These are phyloP conservation scores for Nemurella pictetii DNA, from an alignment of 2,888 invertebrate genomes.

Conservation along the genomic window DNA sequence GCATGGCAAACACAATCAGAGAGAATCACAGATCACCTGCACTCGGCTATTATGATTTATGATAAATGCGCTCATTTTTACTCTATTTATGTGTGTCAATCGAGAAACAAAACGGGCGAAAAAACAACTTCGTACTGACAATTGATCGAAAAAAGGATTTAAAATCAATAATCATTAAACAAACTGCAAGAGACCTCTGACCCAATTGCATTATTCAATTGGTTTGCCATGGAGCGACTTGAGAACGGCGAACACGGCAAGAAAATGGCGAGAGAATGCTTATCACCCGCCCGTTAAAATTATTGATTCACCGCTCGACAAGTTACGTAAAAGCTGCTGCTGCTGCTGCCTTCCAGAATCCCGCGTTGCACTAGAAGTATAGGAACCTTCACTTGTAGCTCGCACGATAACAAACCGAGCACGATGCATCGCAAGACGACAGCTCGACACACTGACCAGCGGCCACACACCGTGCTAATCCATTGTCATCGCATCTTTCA, in stretches of 20 bases:
- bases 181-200: background rate
- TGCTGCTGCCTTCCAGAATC: background rate
- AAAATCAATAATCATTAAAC: slow-evolving; percentile 9
- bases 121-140: background rate
- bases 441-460: too few relatives aligned
- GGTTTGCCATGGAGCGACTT: background rate
- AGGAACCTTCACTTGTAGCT: too few relatives aligned
- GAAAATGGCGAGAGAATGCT: background rate
- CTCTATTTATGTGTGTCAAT: slow-evolving; percentile 5
- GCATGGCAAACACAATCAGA: background rate
- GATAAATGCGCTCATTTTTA: slow-evolving; percentile 5
- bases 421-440: too few relatives aligned
- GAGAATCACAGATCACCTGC: background rate
- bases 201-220: slow-evolving; percentile 11
- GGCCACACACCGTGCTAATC: too few relatives aligned
- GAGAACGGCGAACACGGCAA: background rate
- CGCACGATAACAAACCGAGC: too few relatives aligned
- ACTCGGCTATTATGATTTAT: background rate
- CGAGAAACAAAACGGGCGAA: background rate
- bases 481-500: too few relatives aligned
- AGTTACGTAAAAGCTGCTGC: background rate
- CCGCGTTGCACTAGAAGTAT: background rate
- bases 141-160: background rate
- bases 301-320: background rate
- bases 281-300: background rate